Percentiles rank a stretch among this genome's conserved stretches.
phyloP scores from a whole-genome alignment of 2,888 invertebrate species.

The Calliphora vomitoria region DNA sequence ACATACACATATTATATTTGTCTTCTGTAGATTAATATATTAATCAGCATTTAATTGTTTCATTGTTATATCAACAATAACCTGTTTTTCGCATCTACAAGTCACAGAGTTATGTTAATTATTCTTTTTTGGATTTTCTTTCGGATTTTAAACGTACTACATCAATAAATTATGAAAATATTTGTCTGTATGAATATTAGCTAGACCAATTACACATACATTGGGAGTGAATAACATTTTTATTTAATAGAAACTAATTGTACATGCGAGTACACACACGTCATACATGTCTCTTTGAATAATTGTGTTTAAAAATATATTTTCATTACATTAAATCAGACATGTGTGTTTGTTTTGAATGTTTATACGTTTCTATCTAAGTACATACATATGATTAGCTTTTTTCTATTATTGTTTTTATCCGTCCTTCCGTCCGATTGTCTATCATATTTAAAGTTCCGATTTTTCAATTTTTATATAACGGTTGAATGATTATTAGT shows the following conservation, averaged over 20 bases:
- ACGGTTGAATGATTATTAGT: slow-evolving; percentile 35
- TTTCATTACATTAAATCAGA: slow-evolving; percentile 21
- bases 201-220: slow-evolving; percentile 9
- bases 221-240: slow-evolving; percentile 5
- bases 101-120: not conserved
- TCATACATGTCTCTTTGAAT: slow-evolving; percentile 14
- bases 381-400: not conserved
- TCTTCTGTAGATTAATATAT: too few species aligned
- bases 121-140: not conserved
- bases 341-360: not conserved
- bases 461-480: slow-evolving; percentile 32
- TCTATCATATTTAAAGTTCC: slow-evolving; percentile 28
- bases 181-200: not conserved
- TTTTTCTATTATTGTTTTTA: slow-evolving; percentile 8
- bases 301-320: slow-evolving; percentile 12
- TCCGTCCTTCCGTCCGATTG: not conserved
- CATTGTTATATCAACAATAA: too few species aligned
- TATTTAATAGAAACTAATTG: slow-evolving; percentile 7
- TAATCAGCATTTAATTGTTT: too few species aligned
- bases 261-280: slow-evolving; percentile 16
- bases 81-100: not conserved
- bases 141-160: not conserved
- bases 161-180: slow-evolving; percentile 11
- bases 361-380: not conserved
- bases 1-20: too few species aligned